Evolutionary conservation across 2,888 invertebrate species (phyloP).

Genomic region (Eurytoma californica): DNA sequence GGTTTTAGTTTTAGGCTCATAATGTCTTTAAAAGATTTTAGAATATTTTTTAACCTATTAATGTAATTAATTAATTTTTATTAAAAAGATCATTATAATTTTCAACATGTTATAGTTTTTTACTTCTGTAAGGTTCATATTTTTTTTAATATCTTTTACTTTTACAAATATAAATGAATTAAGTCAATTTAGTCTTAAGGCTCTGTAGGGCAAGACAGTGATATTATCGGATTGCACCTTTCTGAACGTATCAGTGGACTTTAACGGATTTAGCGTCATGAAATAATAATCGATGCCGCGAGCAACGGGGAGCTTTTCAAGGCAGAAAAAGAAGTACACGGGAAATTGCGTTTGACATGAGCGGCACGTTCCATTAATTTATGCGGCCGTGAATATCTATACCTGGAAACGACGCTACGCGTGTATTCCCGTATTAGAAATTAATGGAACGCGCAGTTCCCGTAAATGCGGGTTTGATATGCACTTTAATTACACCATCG

Average conservation of each 20-base stretch:
- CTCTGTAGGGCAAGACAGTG: no score
- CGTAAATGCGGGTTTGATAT: constrained; percentile 1
- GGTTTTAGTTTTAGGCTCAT: no score
- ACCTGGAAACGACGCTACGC: background rate
- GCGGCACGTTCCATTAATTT: constrained; percentile 30
- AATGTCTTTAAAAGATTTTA: no score
- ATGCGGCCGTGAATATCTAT: background rate
- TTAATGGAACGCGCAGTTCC: constrained; percentile 23
- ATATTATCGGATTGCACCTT: background rate
- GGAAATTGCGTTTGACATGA: constrained; percentile 13
- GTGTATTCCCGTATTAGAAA: constrained; percentile 11
- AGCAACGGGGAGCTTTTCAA: background rate
- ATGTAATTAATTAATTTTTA: no score
- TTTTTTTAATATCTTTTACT: no score
- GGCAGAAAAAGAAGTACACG: background rate
- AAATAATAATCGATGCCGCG: background rate
- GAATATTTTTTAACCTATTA: no score
- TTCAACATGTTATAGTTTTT: no score
- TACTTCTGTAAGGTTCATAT: no score
- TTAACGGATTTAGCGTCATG: background rate
- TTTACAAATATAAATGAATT: no score
- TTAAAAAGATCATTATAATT: no score
- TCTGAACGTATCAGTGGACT: background rate
- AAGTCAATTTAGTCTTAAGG: background rate
- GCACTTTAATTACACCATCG: background rate